phyloP scores from a whole-genome alignment of 2,797 vertebrate genomes.

The Tokudaia tokunoshimensis region DNA sequence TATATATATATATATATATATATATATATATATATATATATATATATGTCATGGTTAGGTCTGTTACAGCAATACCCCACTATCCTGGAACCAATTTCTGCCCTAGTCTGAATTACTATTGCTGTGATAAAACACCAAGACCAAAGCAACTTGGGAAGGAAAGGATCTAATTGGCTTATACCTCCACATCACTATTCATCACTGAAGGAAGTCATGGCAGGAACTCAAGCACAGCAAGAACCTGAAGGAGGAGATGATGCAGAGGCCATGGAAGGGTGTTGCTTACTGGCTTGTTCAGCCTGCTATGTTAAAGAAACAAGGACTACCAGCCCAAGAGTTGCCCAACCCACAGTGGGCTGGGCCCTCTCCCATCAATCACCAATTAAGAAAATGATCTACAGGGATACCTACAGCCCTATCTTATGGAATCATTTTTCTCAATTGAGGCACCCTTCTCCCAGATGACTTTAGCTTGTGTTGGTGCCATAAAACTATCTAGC shows the following conservation, averaged over 20 bases:
- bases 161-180: background rate
- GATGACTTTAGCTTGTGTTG: background rate
- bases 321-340: background rate
- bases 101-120: background rate
- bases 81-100: background rate
- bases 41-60: too few species aligned
- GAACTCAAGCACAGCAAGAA: background rate
- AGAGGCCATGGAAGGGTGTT: background rate
- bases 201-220: background rate
- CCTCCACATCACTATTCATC: background rate
- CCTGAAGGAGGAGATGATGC: background rate
- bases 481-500: too few species aligned
- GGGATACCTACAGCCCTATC: background rate
- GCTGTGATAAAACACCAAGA: background rate
- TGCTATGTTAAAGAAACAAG: background rate
- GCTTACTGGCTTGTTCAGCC: background rate
- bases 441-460: too few species aligned
- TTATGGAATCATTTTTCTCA: background rate
- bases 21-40: too few species aligned
- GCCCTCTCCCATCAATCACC: background rate
- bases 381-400: background rate
- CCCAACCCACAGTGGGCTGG: background rate
- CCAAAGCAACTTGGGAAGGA: too few species aligned
- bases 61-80: background rate
- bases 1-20: too few species aligned